Conservation (phyloP, 2,797 vertebrate species). For the Gymnocypris eckloni region DNA sequence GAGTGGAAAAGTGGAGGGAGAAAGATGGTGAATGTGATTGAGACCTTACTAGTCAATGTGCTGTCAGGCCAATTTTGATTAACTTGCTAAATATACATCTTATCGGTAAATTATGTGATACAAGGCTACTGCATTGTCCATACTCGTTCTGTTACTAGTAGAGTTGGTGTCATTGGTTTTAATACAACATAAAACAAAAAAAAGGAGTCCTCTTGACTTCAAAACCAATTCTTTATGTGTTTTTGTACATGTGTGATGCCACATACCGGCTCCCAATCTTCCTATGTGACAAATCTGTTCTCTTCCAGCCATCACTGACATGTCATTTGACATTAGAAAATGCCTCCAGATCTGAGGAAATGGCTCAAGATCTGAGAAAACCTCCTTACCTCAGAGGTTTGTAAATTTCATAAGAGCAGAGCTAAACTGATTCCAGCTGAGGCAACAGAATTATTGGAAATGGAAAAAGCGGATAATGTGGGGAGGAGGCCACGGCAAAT, state of each 20-base stretch:
- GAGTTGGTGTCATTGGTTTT: not conserved
- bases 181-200: not conserved
- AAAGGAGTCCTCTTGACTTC: slow-evolving; percentile 9
- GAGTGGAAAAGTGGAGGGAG: too few species aligned
- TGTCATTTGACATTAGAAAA: slow-evolving; percentile 43
- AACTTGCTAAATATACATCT: slow-evolving; percentile 3
- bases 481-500: slow-evolving; percentile 14
- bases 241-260: slow-evolving; percentile 11
- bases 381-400: slow-evolving; percentile 43
- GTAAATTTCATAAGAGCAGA: slow-evolving; percentile 45
- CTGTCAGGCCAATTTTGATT: not conserved
- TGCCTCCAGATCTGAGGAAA: slow-evolving; percentile 28
- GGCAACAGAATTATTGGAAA: slow-evolving; percentile 46
- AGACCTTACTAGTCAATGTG: not conserved
- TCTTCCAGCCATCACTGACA: slow-evolving; percentile 12
- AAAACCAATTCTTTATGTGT: slow-evolving; percentile 4
- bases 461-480: slow-evolving; percentile 43
- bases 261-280: not conserved
- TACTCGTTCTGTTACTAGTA: not conserved
- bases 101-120: slow-evolving; percentile 4
- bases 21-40: not conserved
- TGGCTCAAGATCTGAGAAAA: slow-evolving; percentile 39
- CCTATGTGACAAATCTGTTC: slow-evolving; percentile 30
- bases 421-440: slow-evolving; percentile 38
- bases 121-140: not conserved